Conservation (phyloP, 2,113 vertebrate species). For the Antennarius striatus region DNA sequence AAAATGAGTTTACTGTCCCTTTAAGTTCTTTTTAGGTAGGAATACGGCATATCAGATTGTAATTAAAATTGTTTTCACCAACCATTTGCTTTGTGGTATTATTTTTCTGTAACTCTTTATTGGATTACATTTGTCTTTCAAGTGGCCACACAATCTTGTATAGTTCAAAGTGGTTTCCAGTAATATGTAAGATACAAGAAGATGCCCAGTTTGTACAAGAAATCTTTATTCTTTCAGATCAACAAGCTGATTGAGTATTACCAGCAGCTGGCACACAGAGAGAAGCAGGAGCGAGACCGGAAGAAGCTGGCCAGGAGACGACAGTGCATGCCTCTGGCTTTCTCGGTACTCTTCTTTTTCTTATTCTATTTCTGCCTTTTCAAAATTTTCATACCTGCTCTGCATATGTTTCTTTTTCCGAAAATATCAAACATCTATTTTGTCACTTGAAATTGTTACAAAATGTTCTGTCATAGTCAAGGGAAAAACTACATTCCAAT, state of each 20-base stretch:
- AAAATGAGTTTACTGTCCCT: no score
- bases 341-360: constrained; percentile 85
- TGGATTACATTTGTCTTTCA: no score
- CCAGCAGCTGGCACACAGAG: constrained; percentile 95
- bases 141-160: no score
- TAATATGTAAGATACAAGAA: no score
- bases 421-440: constrained; percentile 12
- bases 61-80: no score
- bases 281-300: constrained; percentile 94
- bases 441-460: not conserved
- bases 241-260: constrained; percentile 98
- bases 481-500: no score
- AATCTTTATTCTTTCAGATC: constrained; percentile 80
- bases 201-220: not conserved
- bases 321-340: constrained; percentile 94
- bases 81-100: no score
- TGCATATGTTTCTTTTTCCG: not conserved
- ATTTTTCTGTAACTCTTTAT: not conserved
- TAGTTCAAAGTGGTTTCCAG: no score
- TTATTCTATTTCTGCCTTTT: constrained; percentile 2
- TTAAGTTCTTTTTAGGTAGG: no score
- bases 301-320: constrained; percentile 95
- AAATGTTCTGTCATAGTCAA: not conserved
- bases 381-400: not conserved
- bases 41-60: no score